Base-by-base conservation (phyloP, 2,113 vertebrate genomes). In the Carollia perspicillata region DNA sequence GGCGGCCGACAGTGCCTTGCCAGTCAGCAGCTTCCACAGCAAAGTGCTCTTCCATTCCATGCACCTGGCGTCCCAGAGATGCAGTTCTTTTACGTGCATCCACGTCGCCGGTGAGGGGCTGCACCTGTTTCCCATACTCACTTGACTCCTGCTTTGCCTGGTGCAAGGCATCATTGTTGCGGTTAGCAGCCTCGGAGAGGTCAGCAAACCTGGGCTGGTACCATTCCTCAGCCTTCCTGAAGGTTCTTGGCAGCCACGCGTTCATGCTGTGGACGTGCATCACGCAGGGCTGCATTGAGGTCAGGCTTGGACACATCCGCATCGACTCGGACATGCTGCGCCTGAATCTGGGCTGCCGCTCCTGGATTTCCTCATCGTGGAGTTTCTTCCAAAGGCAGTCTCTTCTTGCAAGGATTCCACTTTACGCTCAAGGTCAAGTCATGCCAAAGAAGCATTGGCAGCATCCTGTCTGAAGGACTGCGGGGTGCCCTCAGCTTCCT, bases 171-270 rank as follows among this genome's bases (percentile, higher is more conserved):
- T 99, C 99, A 0, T 98, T 99, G 97, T 99, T 99, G 93, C 99
- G 98, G 91, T 98, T 99, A 58, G 99, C 99, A 89, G 99, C 99
- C 97, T 99, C 99, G 0, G 99, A 99, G 96, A 99, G 99, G 98
- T 99, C 99, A 93, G 99, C 98, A 98, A 99, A 99, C 99, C 99
- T 99, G 97, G 99, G 99, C 98, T 99, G 99, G 99, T 99, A 99
- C 99, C 99, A 99, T 6, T 99, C 99, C 96, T 99, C 99, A 3
- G 99, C 99, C 97, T 99, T 99, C 33, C 58, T 99, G 99, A 84
- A 99, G 99, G 97, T 99, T 99, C 98, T 99, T 99, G 98, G 99
- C 97, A 96, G 99, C 99, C 98, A 99, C 99, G 0, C 98, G 99
- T 98, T 99, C 99, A 8, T 99, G 99, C 97, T 99, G 99, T 95